A percentile compares a stretch with the other conserved stretches of the same genome.
phyloP scores from a whole-genome alignment of 2,797 vertebrate species.

The Peromyscus nudipes region DNA sequence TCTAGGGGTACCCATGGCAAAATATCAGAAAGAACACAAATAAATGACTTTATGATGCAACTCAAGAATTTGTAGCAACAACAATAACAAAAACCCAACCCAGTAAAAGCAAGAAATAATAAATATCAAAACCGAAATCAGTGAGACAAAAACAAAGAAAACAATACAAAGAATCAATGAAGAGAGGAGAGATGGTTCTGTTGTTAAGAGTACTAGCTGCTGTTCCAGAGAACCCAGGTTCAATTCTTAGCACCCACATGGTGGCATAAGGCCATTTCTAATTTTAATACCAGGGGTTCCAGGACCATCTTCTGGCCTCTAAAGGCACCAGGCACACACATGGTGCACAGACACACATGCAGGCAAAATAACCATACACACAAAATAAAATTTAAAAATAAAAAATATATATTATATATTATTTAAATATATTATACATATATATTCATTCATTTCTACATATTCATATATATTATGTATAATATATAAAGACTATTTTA shows the following conservation, averaged over 20 bases:
- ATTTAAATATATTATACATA: no score
- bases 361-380: neutral
- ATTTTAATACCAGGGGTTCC: neutral
- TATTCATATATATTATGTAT: no score
- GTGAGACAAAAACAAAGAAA: neutral
- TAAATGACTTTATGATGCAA: neutral
- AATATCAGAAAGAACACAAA: neutral
- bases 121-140: neutral
- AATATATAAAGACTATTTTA: no score
- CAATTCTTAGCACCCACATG: neutral
- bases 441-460: no score
- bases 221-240: neutral
- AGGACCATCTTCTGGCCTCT: neutral
- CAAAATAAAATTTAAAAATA: neutral
- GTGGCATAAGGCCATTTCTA: neutral
- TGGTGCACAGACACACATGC: neutral
- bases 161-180: neutral
- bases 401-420: no score
- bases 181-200: neutral
- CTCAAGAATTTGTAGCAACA: neutral
- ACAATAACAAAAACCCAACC: no score
- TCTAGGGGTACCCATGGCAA: neutral
- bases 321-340: neutral
- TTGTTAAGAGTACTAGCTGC: neutral
- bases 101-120: neutral